Evolutionary conservation across 64 coral and sea anemone species (phyloP), one percentile per base, ranked within the genome.

Genomic region (Trachythela sp.): DNA sequence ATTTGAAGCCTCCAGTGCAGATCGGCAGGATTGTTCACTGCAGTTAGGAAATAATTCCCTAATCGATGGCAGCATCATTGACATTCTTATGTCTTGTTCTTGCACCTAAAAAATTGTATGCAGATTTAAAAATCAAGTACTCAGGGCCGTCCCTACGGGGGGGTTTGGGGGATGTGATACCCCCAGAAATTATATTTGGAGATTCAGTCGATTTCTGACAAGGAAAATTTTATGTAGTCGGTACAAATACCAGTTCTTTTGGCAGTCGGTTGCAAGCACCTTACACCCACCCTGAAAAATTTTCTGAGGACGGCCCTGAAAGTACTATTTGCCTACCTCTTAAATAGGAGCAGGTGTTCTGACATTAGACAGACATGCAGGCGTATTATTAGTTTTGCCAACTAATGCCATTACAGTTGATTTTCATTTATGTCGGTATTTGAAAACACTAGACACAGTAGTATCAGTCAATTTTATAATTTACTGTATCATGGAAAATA

Each of bases 21-120:
- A 80, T 80, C 75, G 75, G 75, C 75, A 80, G 37, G 20, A 80
- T 2, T 80, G 37, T 80, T 80, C 75, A 80, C 75, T 80, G 20
- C 32, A 20, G 32, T 80, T 80, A 35, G 75, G 75, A 80, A 80
- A 80, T 80, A 80, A 80, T 80, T 36, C 75, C 75, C 75, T 39
- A 80, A 80, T 80, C 30, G 75, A 80, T 80, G 75, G 75, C 20
- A 80, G 75, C 75, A 80, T 36, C 34, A 80, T 80, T 80, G 34
- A 80, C 75, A 80, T 80, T 80, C 75, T 80, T 80, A 80, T 80
- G 20, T 80, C 75, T 80, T 80, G 75, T 37, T 80, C 75, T 22
- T 38, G 75, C 75, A 80, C 33, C 75, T 80, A 80, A 80, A 80
- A 14, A 68, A 68, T 68, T 80, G 75, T 80, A 36, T 80, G 30